Base-by-base conservation (phyloP, 2,888 invertebrate species). In the Dynastes tityus region DNA sequence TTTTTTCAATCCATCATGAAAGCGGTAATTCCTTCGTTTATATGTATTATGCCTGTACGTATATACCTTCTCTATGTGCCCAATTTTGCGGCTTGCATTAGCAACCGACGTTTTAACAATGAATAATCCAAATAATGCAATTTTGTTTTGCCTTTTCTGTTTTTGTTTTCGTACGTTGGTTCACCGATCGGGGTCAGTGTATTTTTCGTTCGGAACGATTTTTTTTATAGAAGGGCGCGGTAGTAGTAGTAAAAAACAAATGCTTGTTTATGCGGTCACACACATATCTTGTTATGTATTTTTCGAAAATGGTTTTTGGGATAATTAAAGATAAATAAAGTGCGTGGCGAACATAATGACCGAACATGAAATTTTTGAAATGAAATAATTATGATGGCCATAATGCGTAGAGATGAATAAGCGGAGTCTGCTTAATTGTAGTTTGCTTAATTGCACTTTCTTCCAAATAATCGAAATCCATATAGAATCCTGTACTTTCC, bases 241-340 rank as follows among this genome's bases (percentile, higher is more conserved):
- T 13, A 13, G 55, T 55, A 55, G 22, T 4, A 55, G 22, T 53
- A 55, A 70, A 45, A 68, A 70, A 70, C 51, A 53, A 32, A 70
- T 8, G 9, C 16, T 29, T 13, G 70, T 70, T 53, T 70, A 53
- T 53, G 29, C 32, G 70, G 32, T 70, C 53, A 53, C 70, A 70
- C 70, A 29, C 51, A 27, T 53, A 29, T 32, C 70, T 70, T 29
- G 32, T 13, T 29, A 70, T 53, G 51, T 70, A 55, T 53, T 70
- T 68, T 51, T 70, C 32, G 53, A 29, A 32, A 70, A 70, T 55
- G 53, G 32, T 70, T 70, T 70, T 70, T 27, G 53, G 32, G 53
- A 70, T 70, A 70, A 70, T 70, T 70, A 53, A 70, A 70, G 70
- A 53, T 70, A 70, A 70, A 70, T 53, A 70, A 70, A 70, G 22